Base-by-base conservation (phyloP, 2,888 invertebrate species). In the Cremastinae sp. region DNA sequence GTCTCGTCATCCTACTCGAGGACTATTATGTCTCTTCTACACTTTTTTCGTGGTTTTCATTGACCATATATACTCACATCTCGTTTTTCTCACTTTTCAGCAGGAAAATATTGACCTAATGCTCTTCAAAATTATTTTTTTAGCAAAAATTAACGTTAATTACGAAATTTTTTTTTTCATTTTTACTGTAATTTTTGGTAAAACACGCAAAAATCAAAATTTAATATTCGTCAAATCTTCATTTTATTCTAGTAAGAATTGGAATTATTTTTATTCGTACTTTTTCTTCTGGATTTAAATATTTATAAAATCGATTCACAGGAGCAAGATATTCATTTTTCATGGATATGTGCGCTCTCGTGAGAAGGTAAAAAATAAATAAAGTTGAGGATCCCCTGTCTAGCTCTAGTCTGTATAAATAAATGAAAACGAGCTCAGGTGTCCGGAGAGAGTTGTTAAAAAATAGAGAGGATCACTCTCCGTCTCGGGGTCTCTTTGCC, bases 1-100 rank as follows among this genome's bases (percentile, higher is more conserved):
- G 56, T 7, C 49, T 16, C 28, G 37, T 28, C 41, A 49, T 56
- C 53, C 61, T 72, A 20, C 45, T 70, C 41, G 39, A 53, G 20
- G 53, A 51, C 62, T 55, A 16, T 28, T 47, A 71, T 68, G 66
- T 72, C 45, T 20, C 7, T 66, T 66, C 37, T 45, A 61, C 59
- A 51, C 51, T 43, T 28, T 12, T 41, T 39, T 16, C 16, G 20
- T 49, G 41, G 55, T 66, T 62, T 53, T 66, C 39, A 75, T 65
- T 59, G 39, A 39, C 56, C 51, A 10, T 39, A 37, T 35, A 14
- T 39, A n/a, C 45, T 64, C 39, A 41, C 37, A 56, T 66, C 47
- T 59, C 51, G n/a, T n/a, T n/a, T n/a, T 59, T 64, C 28, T 16
- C 28, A 43, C 41, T 37, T 28, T 28, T 3, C 28, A 28, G 28